Evolutionary conservation across 1,140 invertebrate genomes (phyloP), one percentile per base, ranked within the genome.

Genomic region (Drosophila equinoxialis): DNA sequence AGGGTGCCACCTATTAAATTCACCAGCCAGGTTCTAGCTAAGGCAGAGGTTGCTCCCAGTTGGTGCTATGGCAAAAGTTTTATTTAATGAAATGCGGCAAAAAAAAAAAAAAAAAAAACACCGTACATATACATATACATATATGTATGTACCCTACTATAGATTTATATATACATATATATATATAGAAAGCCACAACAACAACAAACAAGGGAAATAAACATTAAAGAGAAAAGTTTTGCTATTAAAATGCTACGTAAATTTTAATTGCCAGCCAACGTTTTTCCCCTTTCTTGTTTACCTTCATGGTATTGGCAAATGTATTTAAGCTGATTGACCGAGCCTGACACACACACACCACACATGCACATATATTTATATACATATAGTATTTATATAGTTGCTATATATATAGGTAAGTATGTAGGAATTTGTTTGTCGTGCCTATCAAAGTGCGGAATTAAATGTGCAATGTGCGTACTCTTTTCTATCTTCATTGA

Each of bases 221-320:
- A 77, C 83, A 86, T 86, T 87, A 87, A 86, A 87, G 83, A 83
- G 65, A 77, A 86, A 86, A 86, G 83, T 86, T 86, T 86, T 79
- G 70, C 83, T 82, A 86, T 86, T 86, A 86, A 86, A 86, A 87
- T 87, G 77, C 83, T 87, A 86, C 83, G 83, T 87, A 86, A 83
- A 87, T 86, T 86, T 86, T 76, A 73, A 87, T 86, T 79, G 76
- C 73, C 68, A 11, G 13, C 73, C 68, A 11, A 10, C 58, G n/a
- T 35, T 42, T 79, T 82, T 81, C 37, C 26, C 3, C 45, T 37
- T 8, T 59, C 30, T 45, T 61, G 54, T 65, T 71, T 66, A 17
- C 35, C 11, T 39, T 30, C 37, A 33, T 66, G 64, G 6, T 78
- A 77, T 81, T 81, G 79, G 74, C 66, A 71, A 79, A 72, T 82